phyloP scores from a whole-genome alignment of 53 echinoderm and acorn worm species.

The Hippasteria phrygiana region DNA sequence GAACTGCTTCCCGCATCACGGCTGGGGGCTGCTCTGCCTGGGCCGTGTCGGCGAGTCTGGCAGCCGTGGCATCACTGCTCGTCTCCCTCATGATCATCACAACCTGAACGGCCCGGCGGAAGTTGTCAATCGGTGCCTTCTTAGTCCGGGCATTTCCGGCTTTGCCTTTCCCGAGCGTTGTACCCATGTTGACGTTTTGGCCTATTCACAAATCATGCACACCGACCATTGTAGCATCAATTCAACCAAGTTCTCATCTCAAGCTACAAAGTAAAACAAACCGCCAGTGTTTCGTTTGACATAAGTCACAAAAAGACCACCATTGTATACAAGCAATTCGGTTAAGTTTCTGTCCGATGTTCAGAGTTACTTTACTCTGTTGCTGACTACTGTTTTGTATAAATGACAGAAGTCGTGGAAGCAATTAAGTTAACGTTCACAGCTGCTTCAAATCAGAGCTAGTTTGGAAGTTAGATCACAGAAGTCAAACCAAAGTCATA shows the following conservation, averaged over 20 bases:
- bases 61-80: conserved; percentile 7
- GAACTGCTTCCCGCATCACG: neutral
- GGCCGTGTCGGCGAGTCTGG: neutral
- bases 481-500: too few species aligned
- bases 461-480: too few species aligned
- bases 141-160: neutral
- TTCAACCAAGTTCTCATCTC: neutral
- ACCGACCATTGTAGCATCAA: neutral
- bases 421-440: too few species aligned
- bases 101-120: conserved; percentile 56
- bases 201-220: neutral
- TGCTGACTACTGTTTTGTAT: too few species aligned
- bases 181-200: conserved; percentile 32
- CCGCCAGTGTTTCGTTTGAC: too few species aligned
- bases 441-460: too few species aligned
- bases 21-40: neutral
- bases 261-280: neutral
- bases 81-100: conserved; percentile 46
- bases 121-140: conserved; percentile 43
- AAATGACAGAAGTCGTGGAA: too few species aligned
- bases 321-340: too few species aligned
- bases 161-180: conserved; percentile 58
- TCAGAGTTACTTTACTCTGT: too few species aligned
- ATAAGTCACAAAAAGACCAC: too few species aligned
- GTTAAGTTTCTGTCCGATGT: too few species aligned